Conservation (phyloP, 2,113 vertebrate genomes). For the Epinephelus moara region DNA sequence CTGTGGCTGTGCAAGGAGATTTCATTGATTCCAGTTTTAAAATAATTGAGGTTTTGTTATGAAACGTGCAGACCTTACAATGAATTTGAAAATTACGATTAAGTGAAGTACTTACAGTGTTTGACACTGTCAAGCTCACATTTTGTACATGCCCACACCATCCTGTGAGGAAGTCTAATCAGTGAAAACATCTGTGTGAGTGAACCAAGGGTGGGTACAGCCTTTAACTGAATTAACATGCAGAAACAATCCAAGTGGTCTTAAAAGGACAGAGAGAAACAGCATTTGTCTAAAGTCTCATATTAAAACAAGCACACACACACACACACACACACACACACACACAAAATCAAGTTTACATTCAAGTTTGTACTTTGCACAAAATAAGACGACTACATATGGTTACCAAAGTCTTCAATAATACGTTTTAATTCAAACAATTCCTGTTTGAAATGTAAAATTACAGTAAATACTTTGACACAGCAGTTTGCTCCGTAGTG, state of each 20-base stretch:
- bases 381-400: background rate
- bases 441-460: background rate
- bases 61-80: too few relatives aligned
- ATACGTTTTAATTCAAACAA: background rate
- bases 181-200: background rate
- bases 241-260: background rate
- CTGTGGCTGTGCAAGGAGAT: too few relatives aligned
- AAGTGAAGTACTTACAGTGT: too few relatives aligned
- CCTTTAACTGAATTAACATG: background rate
- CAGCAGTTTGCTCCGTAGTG: slow-evolving; percentile 41
- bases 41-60: too few relatives aligned
- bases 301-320: background rate
- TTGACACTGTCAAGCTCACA: background rate
- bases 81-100: too few relatives aligned
- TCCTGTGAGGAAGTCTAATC: background rate
- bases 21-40: too few relatives aligned
- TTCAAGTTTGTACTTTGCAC: slow-evolving; percentile 41
- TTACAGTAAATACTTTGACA: slow-evolving; percentile 33
- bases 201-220: too few relatives aligned
- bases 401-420: background rate
- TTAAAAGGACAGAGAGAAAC: background rate
- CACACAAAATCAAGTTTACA: slow-evolving; percentile 18
- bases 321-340: background rate
- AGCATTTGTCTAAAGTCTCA: background rate
- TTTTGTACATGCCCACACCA: background rate